Base-by-base conservation (phyloP, 2,113 vertebrate species). In the Notechis scutatus region DNA sequence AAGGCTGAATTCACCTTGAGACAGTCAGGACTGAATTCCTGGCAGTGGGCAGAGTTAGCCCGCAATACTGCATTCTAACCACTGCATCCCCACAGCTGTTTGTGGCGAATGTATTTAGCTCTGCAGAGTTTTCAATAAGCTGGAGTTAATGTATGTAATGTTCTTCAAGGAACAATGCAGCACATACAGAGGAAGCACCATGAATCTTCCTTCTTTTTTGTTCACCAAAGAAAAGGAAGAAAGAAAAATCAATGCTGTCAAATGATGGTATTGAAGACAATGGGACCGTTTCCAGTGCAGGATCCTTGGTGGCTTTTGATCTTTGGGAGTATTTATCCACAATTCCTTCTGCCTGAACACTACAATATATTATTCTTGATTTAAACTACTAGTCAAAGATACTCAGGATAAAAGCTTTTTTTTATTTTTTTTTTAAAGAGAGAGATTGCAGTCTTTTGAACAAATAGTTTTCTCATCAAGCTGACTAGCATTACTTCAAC, bases 331-430 rank as follows among this genome's bases (percentile, higher is more conserved):
- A 7, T 93, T 0, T 61, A 94, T 92, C 42, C 89, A 90, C 2
- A 56, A 1, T 39, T 95, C n/a, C 1, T 39, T 86, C 57, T 9
- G 61, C 88, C 39, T 94, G 57, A 94, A 94, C 92, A 10, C 20
- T 92, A 18, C 24, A 42, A 93, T 95, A 45, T 29, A 20, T 93
- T 89, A 91, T 89, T 45, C 69, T 93, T 93, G 86, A 91, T 91
- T 89, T 93, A 91, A 91, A 93, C 85, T 54, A 88, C 39, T 64
- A 91, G 69, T 89, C 87, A 91, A 88, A 89, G 45, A 45, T 89
- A 89, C 23, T 96, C 45, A 20, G 59, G 55, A 85, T 85, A 91
- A 96, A 96, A 95, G 39, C 74, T 95, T 95, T 55, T 69, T 21
- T 87, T 39, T 57, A 45, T 91, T 95, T 56, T 61, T 18, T 85